phyloP scores from a whole-genome alignment of 2,797 vertebrate genomes.

The Amphiprion clarkii region DNA sequence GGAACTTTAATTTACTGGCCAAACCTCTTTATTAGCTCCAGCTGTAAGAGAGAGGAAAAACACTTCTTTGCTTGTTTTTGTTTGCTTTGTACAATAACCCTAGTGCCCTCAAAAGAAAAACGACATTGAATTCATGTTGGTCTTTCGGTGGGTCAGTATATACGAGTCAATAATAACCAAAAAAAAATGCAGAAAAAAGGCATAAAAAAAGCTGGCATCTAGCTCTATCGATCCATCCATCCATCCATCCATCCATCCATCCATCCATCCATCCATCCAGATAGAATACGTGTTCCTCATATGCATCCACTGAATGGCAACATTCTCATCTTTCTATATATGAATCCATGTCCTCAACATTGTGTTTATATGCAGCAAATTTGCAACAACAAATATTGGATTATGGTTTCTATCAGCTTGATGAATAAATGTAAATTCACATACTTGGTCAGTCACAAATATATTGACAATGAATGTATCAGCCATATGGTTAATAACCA shows the following conservation, averaged over 20 bases:
- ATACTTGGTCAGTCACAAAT: too few species aligned
- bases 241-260: too few species aligned
- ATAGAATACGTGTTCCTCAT: too few species aligned
- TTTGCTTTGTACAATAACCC: not conserved
- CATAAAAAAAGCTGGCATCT: not conserved
- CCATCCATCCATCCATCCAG: too few species aligned
- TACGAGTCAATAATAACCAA: not conserved
- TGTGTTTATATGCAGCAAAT: too few species aligned
- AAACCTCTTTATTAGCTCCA: not conserved
- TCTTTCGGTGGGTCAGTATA: not conserved
- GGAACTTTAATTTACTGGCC: constrained; percentile 5
- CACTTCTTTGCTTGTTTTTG: not conserved
- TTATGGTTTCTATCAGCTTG: too few species aligned
- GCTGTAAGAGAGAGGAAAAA: not conserved
- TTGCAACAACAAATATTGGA: not conserved
- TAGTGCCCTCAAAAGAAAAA: not conserved
- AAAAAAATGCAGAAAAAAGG: not conserved
- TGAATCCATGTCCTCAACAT: too few species aligned
- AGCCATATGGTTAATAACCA: not conserved
- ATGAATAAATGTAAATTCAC: too few species aligned
- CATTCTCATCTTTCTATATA: too few species aligned
- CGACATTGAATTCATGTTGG: not conserved
- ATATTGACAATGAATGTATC: not conserved
- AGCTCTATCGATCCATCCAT: not conserved
- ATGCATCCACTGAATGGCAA: too few species aligned